Evolutionary conservation across 2,888 invertebrate genomes (phyloP), one percentile per base, ranked within the genome.

Genomic region (Spodoptera picta): DNA sequence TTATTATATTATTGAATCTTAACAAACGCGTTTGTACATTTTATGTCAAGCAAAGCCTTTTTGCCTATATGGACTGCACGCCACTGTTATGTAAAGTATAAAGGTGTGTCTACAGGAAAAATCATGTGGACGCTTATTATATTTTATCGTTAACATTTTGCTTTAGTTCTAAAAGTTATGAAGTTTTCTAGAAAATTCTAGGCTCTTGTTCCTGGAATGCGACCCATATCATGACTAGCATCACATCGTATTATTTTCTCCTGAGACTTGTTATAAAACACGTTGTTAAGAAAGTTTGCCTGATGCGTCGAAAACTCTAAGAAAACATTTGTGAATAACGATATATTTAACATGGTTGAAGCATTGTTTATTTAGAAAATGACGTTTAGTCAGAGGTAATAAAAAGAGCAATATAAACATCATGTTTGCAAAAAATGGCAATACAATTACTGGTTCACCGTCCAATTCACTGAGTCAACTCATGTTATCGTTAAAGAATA

Each of bases 401-500:
- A 72, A 51, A 69, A 63, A 41, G 56, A 73, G 24, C 65, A 52
- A 24, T 58, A 73, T 56, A n/a, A 43, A 68, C 42, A 42, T 60
- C 46, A 59, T 31, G 60, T 45, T 36, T 36, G 46, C 60, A 73
- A 67, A 71, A 65, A 73, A 65, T 45, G 27, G 58, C 36, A 54
- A 19, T 52, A 31, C 55, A 68, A 71, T 71, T 59, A 31, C 36
- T 42, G 31, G 60, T 57, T 55, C 27, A 46, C 55, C 52, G 61
- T 70, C 66, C 64, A 75, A 77, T 79, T 67, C 66, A 69, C 58
- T 63, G 61, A 74, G 72, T 76, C 72, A 69, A 76, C 77, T 67
- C 56, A 60, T 67, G 61, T 74, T 76, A 75, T 65, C 65, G 71
- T 73, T 75, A 77, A 61, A 67, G 27, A 71, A 75, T 76, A 75